Base-by-base conservation (phyloP, 2,797 vertebrate genomes). In the Menidia menidia region DNA sequence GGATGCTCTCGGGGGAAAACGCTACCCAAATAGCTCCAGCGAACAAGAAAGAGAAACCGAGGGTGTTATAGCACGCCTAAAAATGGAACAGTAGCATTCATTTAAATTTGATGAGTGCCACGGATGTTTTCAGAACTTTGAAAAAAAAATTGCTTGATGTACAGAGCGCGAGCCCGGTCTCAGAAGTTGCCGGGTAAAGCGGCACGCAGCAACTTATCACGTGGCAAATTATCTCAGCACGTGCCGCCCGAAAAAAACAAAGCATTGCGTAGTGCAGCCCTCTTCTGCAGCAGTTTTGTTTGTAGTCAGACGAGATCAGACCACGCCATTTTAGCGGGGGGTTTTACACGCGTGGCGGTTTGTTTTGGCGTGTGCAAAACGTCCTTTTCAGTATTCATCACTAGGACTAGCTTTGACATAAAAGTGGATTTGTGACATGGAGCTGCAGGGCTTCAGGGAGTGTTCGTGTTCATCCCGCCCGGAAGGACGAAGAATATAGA, bases 21-120 rank as follows among this genome's bases (percentile, higher is more conserved):
- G 52, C 68, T 82, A 86, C 77, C 77, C 86, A 81, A 88, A 89
- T 82, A 87, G 72, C 75, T 86, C 68, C 47, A 53, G 74, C 76
- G 80, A 61, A 80, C 39, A 74, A 83, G 70, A 87, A 80, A 85
- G 73, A 67, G 60, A 75, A 71, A 60, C 30, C 35, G 12, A 45
- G 41, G 45, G 69, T 65, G 60, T 71, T 64, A 52, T 64, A 52
- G 58, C 48, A 14, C 61, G 31, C 62, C 77, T 76, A 84, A 86
- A 89, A 86, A 84, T 60, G 61, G 73, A 86, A 83, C 70, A 64
- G 60, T 72, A 53, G 77, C 81, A 64, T 76, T 82, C 69, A 84
- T 89, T 86, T 82, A 83, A 89, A 84, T 88, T 87, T 85, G 62
- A 91, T 92, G 83, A 91, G 89, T 83, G 71, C 68, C 48, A 18